Percentiles rank a stretch among this genome's conserved stretches.
phyloP scores from a whole-genome alignment of 2,113 vertebrate species.

The Euleptes europaea region DNA sequence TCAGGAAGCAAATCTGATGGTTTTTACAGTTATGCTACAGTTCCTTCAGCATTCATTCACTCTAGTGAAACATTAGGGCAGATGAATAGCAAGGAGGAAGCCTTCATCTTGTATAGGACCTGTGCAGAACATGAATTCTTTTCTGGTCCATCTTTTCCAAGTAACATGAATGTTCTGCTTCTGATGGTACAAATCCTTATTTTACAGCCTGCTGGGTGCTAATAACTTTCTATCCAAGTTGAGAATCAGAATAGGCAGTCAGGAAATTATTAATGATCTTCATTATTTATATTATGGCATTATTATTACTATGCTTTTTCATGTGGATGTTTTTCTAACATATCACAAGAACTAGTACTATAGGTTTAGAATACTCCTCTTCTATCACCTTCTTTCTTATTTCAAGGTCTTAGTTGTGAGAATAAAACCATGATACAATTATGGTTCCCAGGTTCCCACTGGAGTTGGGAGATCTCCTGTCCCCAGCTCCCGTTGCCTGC shows the following conservation, averaged over 20 bases:
- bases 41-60: not conserved
- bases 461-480: too few species aligned
- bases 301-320: not conserved
- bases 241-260: not conserved
- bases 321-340: not conserved
- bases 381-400: too few species aligned
- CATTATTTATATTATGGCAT: not conserved
- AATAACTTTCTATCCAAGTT: not conserved
- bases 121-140: not conserved
- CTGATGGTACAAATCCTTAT: too few species aligned
- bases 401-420: too few species aligned
- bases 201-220: not conserved
- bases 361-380: too few species aligned
- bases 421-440: too few species aligned
- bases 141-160: not conserved
- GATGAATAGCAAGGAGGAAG: not conserved
- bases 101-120: not conserved
- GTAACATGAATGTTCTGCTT: not conserved
- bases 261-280: not conserved
- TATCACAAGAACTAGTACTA: not conserved
- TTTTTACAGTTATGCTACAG: not conserved
- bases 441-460: too few species aligned
- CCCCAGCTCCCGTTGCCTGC: too few species aligned
- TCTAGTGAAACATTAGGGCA: accelerated
- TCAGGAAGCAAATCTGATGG: not conserved